Conservation (phyloP, 2,888 invertebrate species). For the Petrolisthes cinctipes region DNA sequence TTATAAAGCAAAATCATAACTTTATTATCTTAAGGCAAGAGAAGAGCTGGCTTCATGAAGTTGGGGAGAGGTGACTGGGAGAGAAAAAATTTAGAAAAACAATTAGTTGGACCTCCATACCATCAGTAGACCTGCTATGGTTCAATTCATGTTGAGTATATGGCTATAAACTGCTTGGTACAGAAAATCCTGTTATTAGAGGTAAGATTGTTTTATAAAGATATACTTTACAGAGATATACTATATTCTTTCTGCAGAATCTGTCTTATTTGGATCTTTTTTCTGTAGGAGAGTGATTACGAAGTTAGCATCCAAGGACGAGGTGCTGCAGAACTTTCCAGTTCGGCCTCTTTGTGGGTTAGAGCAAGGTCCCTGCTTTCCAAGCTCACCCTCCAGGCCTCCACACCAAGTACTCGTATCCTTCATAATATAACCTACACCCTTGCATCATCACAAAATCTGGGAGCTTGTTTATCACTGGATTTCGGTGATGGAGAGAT, state of each 20-base stretch:
- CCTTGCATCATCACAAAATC: not conserved
- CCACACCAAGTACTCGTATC: not conserved
- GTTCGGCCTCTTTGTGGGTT: conserved; percentile 20
- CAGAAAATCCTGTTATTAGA: no score
- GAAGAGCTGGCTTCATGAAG: no score
- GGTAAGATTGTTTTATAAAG: no score
- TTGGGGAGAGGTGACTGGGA: no score
- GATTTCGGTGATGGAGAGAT: conserved; percentile 43
- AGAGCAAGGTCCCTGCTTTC: conserved; percentile 7
- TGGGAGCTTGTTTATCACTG: conserved; percentile 47
- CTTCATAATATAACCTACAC: conserved; percentile 4
- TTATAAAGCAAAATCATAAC: no score
- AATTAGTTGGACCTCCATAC: no score
- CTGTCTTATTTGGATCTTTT: not conserved
- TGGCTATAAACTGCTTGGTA: not conserved
- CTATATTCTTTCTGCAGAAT: not conserved
- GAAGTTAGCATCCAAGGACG: conserved; percentile 16
- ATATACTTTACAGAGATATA: no score
- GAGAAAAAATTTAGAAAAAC: no score
- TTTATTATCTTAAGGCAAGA: no score
- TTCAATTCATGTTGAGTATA: not conserved
- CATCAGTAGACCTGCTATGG: no score
- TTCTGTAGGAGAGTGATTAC: conserved; percentile 47
- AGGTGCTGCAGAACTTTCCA: conserved; percentile 26
- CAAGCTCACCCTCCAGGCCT: not conserved